Evolutionary conservation across 37 sponge, comb jelly and placozoan species (phyloP).

Genomic region (Aplysina aerophoba): DNA sequence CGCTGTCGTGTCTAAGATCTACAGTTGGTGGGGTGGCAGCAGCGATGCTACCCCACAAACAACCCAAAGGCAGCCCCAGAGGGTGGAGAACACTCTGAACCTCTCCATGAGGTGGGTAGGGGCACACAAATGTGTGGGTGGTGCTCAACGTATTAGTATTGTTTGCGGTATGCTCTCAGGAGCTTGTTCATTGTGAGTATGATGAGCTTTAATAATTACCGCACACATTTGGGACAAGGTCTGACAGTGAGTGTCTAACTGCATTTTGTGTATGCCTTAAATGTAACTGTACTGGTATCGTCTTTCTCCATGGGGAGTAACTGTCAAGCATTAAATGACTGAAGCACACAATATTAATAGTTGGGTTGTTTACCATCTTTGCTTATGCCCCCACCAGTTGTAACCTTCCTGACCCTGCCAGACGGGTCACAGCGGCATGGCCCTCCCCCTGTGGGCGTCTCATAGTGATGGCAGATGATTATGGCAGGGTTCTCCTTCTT

Average conservation of each 20-base stretch:
- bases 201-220: neutral
- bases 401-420: conserved; percentile 13
- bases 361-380: neutral
- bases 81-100: neutral
- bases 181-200: too few relatives aligned
- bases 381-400: too few relatives aligned
- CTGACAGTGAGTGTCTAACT: too few relatives aligned
- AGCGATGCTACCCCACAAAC: neutral
- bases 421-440: conserved; percentile 3
- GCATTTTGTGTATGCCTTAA: too few relatives aligned
- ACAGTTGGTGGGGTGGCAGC: conserved; percentile 25
- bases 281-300: too few relatives aligned
- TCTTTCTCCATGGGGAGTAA: neutral
- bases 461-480: conserved; percentile 28
- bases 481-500: conserved; percentile 78
- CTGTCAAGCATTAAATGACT: neutral
- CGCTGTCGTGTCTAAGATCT: conserved; percentile 59
- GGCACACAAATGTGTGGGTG: too few relatives aligned
- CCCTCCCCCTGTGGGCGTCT: conserved; percentile 36
- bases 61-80: neutral
- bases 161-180: too few relatives aligned
- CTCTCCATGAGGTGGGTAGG: conserved; percentile 26
- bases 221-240: too few relatives aligned
- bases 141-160: too few relatives aligned
- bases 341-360: neutral